These are phyloP conservation scores for Upupa epops DNA, from an alignment of 2,113 vertebrate genomes.

Conservation along the genomic window DNA sequence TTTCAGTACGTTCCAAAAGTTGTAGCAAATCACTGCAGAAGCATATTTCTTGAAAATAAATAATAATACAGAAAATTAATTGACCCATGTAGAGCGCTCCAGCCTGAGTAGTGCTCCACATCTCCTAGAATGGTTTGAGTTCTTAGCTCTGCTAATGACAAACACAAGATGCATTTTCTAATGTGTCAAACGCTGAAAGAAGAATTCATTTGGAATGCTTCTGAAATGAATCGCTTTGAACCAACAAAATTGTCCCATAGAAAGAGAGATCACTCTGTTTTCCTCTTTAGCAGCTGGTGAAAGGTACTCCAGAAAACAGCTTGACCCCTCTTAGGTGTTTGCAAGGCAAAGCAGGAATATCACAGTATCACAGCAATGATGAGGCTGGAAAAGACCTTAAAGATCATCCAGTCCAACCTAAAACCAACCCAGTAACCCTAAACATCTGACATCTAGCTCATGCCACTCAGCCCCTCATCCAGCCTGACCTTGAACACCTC, in stretches of 20 bases:
- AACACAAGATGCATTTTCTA: background rate
- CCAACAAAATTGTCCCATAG: background rate
- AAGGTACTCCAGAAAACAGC: background rate
- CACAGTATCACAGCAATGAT: no score
- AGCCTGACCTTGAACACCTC: no score
- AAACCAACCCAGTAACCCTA: no score
- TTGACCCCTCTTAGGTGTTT: background rate
- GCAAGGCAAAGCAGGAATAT: background rate
- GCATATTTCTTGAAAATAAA: background rate
- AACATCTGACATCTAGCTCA: no score
- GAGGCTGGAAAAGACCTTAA: no score
- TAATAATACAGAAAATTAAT: background rate
- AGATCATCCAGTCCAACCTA: no score
- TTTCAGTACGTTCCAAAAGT: background rate
- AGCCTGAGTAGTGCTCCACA: background rate
- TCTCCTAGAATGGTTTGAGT: background rate
- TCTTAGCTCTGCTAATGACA: background rate
- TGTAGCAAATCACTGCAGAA: background rate
- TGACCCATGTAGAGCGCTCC: background rate
- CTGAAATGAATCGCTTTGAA: background rate
- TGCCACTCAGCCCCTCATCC: no score
- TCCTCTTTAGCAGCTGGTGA: background rate
- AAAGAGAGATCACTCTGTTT: rapidly evolving
- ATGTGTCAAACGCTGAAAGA: background rate
- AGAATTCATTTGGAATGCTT: background rate